phyloP scores from a whole-genome alignment of 2,113 vertebrate species.

The Pteropus alecto region DNA sequence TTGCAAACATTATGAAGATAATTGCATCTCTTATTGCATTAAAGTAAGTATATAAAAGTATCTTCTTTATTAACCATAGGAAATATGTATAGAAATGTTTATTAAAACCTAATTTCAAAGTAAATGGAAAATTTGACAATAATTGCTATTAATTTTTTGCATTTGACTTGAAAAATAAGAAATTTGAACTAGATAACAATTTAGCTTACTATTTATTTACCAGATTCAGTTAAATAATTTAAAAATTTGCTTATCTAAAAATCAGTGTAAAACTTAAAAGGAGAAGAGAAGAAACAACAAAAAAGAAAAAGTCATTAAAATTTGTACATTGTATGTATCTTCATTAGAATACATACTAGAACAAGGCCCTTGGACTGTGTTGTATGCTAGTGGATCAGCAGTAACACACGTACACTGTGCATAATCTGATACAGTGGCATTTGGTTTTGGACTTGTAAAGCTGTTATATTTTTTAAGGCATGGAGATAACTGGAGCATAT shows the following conservation, averaged over 20 bases:
- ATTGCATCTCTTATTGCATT: slow-evolving; percentile 97
- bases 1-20: slow-evolving; percentile 98
- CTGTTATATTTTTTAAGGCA: slow-evolving; percentile 36
- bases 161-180: slow-evolving; percentile 57
- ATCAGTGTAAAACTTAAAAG: slow-evolving; percentile 54
- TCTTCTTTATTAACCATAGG: slow-evolving; percentile 36
- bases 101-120: slow-evolving; percentile 5
- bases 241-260: slow-evolving; percentile 45
- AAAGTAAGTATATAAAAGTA: slow-evolving; percentile 89
- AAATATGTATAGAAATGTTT: not conserved
- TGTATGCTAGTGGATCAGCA: not conserved
- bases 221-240: slow-evolving; percentile 41
- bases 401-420: not conserved
- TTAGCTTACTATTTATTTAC: not conserved
- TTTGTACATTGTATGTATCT: slow-evolving; percentile 22
- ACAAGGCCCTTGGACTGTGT: slow-evolving; percentile 65
- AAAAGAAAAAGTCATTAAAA: slow-evolving; percentile 38
- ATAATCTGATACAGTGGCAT: not conserved
- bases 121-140: slow-evolving; percentile 43
- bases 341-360: slow-evolving; percentile 39
- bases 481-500: slow-evolving; percentile 58
- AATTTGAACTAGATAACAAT: slow-evolving; percentile 31
- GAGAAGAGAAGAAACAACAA: slow-evolving; percentile 7
- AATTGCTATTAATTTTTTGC: slow-evolving; percentile 46
- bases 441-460: not conserved